Evolutionary conservation across 2,113 vertebrate species (phyloP), one percentile per base, ranked within the genome.

Genomic region (Argyrosomus japonicus): DNA sequence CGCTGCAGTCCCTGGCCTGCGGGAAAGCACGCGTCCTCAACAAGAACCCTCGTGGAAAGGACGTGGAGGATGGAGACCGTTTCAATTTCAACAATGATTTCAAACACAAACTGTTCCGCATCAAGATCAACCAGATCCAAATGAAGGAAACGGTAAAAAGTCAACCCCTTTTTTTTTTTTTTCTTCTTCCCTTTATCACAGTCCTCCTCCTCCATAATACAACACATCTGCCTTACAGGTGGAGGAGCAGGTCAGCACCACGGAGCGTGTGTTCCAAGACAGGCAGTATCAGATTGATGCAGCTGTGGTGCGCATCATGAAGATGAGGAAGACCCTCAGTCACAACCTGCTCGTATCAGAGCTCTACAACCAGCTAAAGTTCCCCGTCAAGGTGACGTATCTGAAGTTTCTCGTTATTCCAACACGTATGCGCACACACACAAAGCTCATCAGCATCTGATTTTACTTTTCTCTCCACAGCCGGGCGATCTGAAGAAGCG

Each of bases 91-190:
- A 99, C 82, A 96, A 96, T 61, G 98, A 99, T 91, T 99, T 99
- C 92, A 97, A 95, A 95, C 98, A 99, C 95, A 99, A 99, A 88
- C 96, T 99, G 80, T 99, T 99, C 93, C 97, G 98, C 93, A 99
- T 99, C 95, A 99, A 99, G 92, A 99, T 99, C 95, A 99, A 99
- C 95, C 98, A 99, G 96, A 99, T 99, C 92, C 98, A 99, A 93
- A 99, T 99, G 98, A 99, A 99, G 91, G 98, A 99, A 95, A 99
- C 98, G 95, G 98, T 99, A 97, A 65, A 65, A 53, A 73, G 6
- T 58, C 9, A 3, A 4, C 1, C 15, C 14, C 6, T 68, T 63
- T 29, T 53, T 3, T 63, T 2, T 62, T 53, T 36, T 36, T 29
- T 21, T 0, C 17, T 18, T 9, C 17, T 25, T 29, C 68, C 56